A percentile compares a stretch with the other conserved stretches of the same genome.
These are phyloP conservation scores for Nemurella pictetii DNA, from an alignment of 2,888 invertebrate species.

Conservation along the genomic window DNA sequence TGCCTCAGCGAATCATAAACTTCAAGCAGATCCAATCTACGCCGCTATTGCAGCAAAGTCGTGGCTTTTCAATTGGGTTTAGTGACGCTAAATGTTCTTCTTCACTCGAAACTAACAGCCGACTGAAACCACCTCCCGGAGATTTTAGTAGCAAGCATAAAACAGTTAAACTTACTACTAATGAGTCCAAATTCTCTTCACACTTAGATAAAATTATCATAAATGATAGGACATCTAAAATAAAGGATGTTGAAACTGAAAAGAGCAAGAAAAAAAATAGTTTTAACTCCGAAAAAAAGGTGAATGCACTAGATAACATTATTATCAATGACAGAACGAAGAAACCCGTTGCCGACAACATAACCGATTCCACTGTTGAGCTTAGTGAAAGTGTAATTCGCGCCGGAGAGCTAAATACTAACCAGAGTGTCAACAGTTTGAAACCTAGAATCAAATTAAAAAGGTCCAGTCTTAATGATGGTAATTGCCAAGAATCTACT, in stretches of 20 bases:
- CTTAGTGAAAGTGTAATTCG: neutral
- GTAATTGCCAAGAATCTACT: neutral
- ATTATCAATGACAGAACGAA: neutral
- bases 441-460: conserved; percentile 24
- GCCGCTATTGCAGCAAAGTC: neutral
- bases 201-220: conserved; percentile 33
- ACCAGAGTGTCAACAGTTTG: neutral
- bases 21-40: neutral
- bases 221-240: neutral
- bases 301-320: neutral
- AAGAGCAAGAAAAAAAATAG: neutral
- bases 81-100: neutral
- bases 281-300: neutral
- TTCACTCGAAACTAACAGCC: neutral
- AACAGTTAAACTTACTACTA: conserved; percentile 33
- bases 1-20: conserved; percentile 40
- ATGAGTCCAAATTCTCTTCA: neutral
- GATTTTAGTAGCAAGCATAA: conserved; percentile 35
- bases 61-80: conserved; percentile 10
- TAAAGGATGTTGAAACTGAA: neutral
- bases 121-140: conserved; percentile 38
- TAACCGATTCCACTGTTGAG: neutral
- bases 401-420: neutral
- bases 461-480: neutral
- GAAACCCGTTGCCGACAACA: neutral